These are phyloP conservation scores for Mormyrops boulengeri DNA, from an alignment of 2,797 vertebrate species.

Conservation along the genomic window DNA sequence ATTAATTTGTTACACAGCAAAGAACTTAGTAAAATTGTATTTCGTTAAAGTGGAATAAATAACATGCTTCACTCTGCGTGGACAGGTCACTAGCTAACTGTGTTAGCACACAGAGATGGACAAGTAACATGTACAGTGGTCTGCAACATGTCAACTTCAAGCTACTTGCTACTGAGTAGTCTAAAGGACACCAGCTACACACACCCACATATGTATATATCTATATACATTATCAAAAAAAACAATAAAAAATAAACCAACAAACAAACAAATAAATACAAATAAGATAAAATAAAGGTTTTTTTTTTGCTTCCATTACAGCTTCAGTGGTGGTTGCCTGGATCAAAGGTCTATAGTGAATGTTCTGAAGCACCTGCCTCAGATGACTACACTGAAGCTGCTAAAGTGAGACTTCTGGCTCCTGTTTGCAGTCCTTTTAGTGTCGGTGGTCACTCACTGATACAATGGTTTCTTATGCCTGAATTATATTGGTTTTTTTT, in stretches of 20 bases:
- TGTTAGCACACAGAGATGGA: not conserved
- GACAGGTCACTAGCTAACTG: not conserved
- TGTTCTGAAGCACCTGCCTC: slow-evolving; percentile 56
- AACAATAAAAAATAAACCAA: not conserved
- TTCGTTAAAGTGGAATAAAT: not conserved
- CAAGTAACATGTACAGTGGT: not conserved
- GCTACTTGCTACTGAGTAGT: not conserved
- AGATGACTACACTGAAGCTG: slow-evolving; percentile 54
- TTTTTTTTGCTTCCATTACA: slow-evolving; percentile 27
- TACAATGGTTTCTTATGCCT: not conserved
- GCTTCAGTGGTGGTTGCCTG: slow-evolving; percentile 54
- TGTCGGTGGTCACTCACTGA: not conserved
- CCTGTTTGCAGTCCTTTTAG: not conserved
- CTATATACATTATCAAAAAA: not conserved
- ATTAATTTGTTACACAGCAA: not conserved
- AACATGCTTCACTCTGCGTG: not conserved
- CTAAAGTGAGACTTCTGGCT: slow-evolving; percentile 62
- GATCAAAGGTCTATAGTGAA: slow-evolving; percentile 53
- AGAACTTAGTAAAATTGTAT: not conserved
- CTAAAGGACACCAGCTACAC: not conserved
- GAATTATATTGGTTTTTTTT: not conserved
- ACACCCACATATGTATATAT: not conserved
- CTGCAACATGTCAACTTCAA: not conserved
- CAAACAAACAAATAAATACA: not conserved
- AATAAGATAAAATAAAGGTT: not conserved